A percentile compares a stretch with the other conserved stretches of the same genome.
These are phyloP conservation scores for Meteorus colon DNA, from an alignment of 2,888 invertebrate species.

Conservation along the genomic window DNA sequence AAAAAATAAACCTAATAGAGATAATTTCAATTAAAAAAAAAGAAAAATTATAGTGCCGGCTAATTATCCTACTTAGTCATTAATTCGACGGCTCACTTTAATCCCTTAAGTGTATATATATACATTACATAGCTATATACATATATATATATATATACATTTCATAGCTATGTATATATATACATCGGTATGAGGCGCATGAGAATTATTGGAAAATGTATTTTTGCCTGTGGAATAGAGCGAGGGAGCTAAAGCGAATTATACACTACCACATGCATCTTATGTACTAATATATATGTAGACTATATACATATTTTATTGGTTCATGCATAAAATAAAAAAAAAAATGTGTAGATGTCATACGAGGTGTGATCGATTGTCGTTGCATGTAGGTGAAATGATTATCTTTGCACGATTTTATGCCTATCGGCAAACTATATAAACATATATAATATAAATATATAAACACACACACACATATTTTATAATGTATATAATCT, in stretches of 20 bases:
- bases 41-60: neutral
- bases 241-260: neutral
- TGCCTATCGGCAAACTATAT: neutral
- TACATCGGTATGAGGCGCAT: neutral
- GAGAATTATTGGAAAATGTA: slow-evolving; percentile 30
- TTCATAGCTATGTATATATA: neutral
- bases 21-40: slow-evolving; percentile 17
- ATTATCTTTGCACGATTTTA: slow-evolving; percentile 12
- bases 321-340: neutral
- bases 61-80: slow-evolving; percentile 21
- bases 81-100: slow-evolving; percentile 10
- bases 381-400: slow-evolving; percentile 26
- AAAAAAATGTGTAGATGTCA: slow-evolving; percentile 15
- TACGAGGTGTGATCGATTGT: slow-evolving; percentile 1
- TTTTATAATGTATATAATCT: slow-evolving; percentile 15
- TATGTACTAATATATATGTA: slow-evolving; percentile 8
- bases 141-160: slow-evolving; percentile 1
- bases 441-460: slow-evolving; percentile 6
- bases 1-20: slow-evolving; percentile 5
- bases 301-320: neutral
- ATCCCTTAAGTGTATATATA: slow-evolving; percentile 16
- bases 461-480: slow-evolving; percentile 17
- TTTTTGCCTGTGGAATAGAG: slow-evolving; percentile 9
- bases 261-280: slow-evolving; percentile 9
- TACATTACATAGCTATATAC: neutral